These are phyloP conservation scores for Petrophora chlorosata DNA, from an alignment of 2,888 invertebrate species.

Conservation along the genomic window DNA sequence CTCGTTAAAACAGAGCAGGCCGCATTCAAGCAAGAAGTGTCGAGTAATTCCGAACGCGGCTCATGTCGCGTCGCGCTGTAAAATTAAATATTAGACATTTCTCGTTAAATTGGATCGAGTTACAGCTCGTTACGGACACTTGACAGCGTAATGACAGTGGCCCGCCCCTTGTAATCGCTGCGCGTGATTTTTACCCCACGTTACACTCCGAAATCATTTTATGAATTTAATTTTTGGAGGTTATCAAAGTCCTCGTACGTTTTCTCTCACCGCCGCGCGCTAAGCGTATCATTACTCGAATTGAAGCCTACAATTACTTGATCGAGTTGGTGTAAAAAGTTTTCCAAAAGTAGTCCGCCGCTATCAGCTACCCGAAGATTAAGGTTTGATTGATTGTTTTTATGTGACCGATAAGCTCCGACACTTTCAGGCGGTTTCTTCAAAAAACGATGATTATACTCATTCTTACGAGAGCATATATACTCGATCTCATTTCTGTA, in stretches of 20 bases:
- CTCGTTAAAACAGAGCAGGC: neutral
- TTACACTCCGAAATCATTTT: constrained; percentile 74
- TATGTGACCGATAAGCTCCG: constrained; percentile 48
- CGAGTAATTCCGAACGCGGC: constrained; percentile 8
- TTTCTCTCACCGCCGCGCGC: constrained; percentile 52
- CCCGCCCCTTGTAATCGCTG: constrained; percentile 70
- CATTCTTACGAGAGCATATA: neutral
- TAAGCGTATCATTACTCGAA: constrained; percentile 72
- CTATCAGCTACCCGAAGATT: constrained; percentile 40
- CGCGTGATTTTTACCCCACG: constrained; percentile 72
- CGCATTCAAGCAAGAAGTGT: neutral
- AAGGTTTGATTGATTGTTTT: constrained; percentile 58
- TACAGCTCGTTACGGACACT: constrained; percentile 61
- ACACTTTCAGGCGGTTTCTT: constrained; percentile 44
- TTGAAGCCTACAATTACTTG: constrained; percentile 68
- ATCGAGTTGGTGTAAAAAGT: constrained; percentile 56
- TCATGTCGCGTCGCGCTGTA: constrained; percentile 17
- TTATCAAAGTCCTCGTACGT: constrained; percentile 70
- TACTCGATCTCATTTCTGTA: constrained; percentile 10
- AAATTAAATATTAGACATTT: constrained; percentile 44
- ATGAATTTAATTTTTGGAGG: constrained; percentile 64
- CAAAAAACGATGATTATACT: constrained; percentile 22
- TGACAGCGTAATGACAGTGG: constrained; percentile 72
- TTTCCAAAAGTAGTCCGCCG: constrained; percentile 55
- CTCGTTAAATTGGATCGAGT: constrained; percentile 40